Percentiles rank a stretch among this genome's conserved stretches.
Evolutionary conservation across 2,888 invertebrate genomes (phyloP).

Genomic region (Sesia apiformis): DNA sequence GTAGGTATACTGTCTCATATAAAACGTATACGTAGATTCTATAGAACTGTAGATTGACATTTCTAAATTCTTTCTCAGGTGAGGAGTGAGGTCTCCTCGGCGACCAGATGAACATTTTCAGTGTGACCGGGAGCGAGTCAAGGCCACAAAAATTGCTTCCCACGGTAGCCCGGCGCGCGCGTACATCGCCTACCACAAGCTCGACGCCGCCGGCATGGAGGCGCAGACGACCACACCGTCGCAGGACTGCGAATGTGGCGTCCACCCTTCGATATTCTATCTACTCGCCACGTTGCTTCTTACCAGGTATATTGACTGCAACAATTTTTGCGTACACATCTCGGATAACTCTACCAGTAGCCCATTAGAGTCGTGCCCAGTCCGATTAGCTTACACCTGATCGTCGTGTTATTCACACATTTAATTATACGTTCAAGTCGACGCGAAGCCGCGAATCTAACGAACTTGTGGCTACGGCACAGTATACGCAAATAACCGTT

Average conservation of each 20-base stretch:
- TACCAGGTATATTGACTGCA: slow-evolving; percentile 40
- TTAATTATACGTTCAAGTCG: too few relatives aligned
- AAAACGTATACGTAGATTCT: too few relatives aligned
- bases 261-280: slow-evolving; percentile 79
- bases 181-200: slow-evolving; percentile 78
- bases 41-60: too few relatives aligned
- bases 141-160: slow-evolving; percentile 67
- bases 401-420: too few relatives aligned
- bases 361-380: too few relatives aligned
- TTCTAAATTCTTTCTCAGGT: slow-evolving; percentile 22
- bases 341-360: too few relatives aligned
- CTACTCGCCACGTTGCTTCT: slow-evolving; percentile 75
- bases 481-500: too few relatives aligned
- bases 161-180: slow-evolving; percentile 66
- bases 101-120: slow-evolving; percentile 66
- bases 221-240: slow-evolving; percentile 66
- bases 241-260: slow-evolving; percentile 76
- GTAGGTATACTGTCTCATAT: too few relatives aligned
- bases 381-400: too few relatives aligned
- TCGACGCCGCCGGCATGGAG: slow-evolving; percentile 64
- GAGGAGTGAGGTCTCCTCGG: slow-evolving; percentile 43
- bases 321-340: too few relatives aligned
- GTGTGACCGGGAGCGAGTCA: slow-evolving; percentile 36
- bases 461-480: too few relatives aligned
- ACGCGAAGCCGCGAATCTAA: too few relatives aligned